Base-by-base conservation (phyloP, 1,140 invertebrate species). In the Trachelipus rathkii region DNA sequence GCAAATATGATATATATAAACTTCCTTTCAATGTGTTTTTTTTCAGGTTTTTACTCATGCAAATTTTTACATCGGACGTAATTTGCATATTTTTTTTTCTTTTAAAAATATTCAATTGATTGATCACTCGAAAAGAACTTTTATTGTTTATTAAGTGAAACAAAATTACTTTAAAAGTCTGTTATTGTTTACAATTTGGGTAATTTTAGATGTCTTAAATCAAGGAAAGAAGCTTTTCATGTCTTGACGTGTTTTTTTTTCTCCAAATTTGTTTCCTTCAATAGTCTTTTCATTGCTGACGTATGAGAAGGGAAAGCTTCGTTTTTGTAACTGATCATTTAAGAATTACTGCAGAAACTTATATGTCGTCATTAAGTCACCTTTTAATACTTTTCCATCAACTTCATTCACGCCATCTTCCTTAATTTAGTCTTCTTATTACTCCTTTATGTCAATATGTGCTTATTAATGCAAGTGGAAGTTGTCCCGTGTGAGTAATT, bases 401-500 rank as follows among this genome's bases (percentile, higher is more conserved):
- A 60, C 50, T 60, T 60, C 50, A 60, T 60, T 60, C 50, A 19
- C 50, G 50, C 50, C 19, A 60, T 60, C 19, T 60, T 60, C 50
- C 50, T 60, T 60, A 60, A 60, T 60, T 60, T 60, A 13, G 50
- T 60, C 50, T 60, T 60, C 50, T 60, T 60, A 60, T 60, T 60
- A 60, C 50, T 60, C 50, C 8, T 60, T 60, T 60, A 60, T 60
- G 50, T 19, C 50, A 60, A 60, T 60, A 60, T 60, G 50, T 60
- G 50, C 50, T 60, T 60, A 60, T 60, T 60, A 60, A 60, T 60
- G 50, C 50, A 60, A 60, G 50, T 60, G 50, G 50, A 60, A 60
- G 50, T 60, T 60, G 50, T 60, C 50, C 50, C 50, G 50, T 60
- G 50, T 60, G 50, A 60, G 50, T 19, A 60, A 60, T 60, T 60